Evolutionary conservation across 2,113 vertebrate species (phyloP).

Genomic region (Sylvietta virens): DNA sequence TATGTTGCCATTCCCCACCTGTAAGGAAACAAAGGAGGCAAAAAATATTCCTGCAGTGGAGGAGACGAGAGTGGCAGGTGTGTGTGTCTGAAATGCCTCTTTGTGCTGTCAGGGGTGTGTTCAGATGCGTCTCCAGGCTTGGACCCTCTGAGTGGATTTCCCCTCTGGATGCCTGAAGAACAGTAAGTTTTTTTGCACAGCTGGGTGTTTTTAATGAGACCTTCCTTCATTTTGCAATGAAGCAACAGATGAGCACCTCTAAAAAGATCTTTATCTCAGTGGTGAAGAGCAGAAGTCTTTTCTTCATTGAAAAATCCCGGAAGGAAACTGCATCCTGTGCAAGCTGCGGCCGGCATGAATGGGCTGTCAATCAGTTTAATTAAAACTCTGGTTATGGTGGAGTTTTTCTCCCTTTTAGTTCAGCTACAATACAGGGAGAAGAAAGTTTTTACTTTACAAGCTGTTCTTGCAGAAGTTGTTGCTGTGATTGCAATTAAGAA

Average conservation of each 20-base stretch:
- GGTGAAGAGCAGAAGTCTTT: neutral
- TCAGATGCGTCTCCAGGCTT: accelerated
- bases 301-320: neutral
- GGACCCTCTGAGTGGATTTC: neutral
- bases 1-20: neutral
- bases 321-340: neutral
- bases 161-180: neutral
- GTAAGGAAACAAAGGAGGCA: neutral
- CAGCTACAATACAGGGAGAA: accelerated
- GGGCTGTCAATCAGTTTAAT: slow-evolving; percentile 29
- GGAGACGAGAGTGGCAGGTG: neutral
- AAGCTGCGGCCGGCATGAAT: neutral
- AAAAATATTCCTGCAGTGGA: neutral
- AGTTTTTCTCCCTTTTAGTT: neutral
- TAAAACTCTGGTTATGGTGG: neutral
- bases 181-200: neutral
- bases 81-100: neutral
- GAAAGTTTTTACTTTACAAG: neutral
- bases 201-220: neutral
- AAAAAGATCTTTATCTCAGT: neutral
- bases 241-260: neutral
- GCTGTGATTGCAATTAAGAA: neutral
- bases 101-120: neutral
- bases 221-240: neutral
- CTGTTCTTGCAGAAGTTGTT: neutral